These are phyloP conservation scores for Sterrhoptilus dennistouni DNA, from an alignment of 2,113 vertebrate genomes.

Conservation along the genomic window DNA sequence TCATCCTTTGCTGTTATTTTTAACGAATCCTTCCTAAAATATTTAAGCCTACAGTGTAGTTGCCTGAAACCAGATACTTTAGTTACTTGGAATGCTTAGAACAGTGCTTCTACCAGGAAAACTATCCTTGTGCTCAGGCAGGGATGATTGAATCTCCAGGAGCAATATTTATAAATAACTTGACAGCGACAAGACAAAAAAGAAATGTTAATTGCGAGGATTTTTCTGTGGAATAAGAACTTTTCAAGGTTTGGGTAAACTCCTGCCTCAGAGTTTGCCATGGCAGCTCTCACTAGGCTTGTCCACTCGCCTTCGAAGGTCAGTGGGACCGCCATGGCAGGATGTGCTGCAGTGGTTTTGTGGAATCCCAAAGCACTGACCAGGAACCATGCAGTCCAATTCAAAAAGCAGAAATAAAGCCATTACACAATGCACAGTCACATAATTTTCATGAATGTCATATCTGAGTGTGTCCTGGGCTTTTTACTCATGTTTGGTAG, in stretches of 20 bases:
- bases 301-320: fast-evolving
- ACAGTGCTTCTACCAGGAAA: not conserved
- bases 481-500: not conserved
- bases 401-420: not conserved
- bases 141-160: not conserved
- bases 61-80: conserved; percentile 55
- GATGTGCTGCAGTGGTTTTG: not conserved
- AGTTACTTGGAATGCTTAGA: conserved; percentile 13
- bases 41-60: conserved; percentile 49
- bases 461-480: fast-evolving
- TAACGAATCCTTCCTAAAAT: conserved; percentile 57
- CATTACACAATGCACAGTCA: not conserved
- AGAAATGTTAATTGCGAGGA: not conserved
- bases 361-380: not conserved
- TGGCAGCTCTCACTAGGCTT: not conserved
- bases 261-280: not conserved
- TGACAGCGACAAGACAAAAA: not conserved
- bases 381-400: fast-evolving
- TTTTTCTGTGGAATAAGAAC: not conserved
- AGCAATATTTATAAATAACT: conserved; percentile 48
- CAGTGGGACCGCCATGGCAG: fast-evolving
- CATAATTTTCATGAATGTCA: fast-evolving
- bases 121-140: not conserved
- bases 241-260: not conserved
- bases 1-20: conserved; percentile 62